Evolutionary conservation across 1,140 invertebrate genomes (phyloP).

Genomic region (Argopecten irradians): DNA sequence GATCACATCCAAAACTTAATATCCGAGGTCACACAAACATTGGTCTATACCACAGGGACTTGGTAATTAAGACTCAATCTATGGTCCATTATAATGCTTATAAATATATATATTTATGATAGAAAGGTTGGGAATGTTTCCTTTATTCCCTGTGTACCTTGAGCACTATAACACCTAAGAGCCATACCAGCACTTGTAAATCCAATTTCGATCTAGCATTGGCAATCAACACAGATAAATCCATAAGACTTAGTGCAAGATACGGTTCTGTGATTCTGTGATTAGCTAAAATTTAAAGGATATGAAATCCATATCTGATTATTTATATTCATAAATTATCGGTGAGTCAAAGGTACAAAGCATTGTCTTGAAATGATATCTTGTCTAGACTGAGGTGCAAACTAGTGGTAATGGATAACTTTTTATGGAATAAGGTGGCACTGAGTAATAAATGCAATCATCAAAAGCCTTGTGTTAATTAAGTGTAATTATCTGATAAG

Average conservation of each 20-base stretch:
- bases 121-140: no score
- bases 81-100: no score
- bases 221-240: not conserved
- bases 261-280: not conserved
- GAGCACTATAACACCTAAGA: no score
- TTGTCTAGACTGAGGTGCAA: not conserved
- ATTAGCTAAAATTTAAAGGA: not conserved
- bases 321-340: not conserved
- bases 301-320: not conserved
- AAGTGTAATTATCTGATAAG: not conserved
- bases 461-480: not conserved
- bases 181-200: not conserved
- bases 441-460: not conserved
- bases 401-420: not conserved
- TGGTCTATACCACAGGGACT: not conserved
- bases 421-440: no score
- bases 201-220: not conserved
- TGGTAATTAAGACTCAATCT: no score
- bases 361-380: not conserved
- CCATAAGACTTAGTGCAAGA: not conserved
- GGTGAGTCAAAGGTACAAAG: not conserved
- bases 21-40: not conserved
- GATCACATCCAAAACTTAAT: not conserved
- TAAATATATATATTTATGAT: no score
- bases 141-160: no score